phyloP scores from a whole-genome alignment of 2,113 vertebrate genomes.

The Piliocolobus tephrosceles region DNA sequence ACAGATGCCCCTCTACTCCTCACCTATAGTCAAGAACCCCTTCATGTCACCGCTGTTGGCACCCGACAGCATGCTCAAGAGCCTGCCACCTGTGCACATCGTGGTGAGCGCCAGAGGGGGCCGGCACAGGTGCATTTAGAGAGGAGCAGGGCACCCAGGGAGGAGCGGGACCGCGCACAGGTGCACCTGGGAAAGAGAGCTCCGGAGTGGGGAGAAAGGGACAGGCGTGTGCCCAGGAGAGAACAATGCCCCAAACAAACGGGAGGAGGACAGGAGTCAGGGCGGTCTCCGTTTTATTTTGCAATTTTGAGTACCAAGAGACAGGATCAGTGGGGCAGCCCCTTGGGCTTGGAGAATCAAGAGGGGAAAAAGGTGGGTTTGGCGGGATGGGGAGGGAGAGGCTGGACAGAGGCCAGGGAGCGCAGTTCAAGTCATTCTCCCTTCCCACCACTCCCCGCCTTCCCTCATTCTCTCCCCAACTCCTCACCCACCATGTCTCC shows the following conservation, averaged over 20 bases:
- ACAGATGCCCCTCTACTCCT: conserved; percentile 82
- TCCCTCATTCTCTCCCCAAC: background rate
- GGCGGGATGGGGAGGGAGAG: background rate
- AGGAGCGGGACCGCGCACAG: background rate
- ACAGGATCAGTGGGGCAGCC: background rate
- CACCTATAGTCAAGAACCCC: conserved; percentile 90
- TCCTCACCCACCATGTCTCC: background rate
- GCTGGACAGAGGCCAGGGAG: background rate
- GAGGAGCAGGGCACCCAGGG: rapidly evolving
- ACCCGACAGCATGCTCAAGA: conserved; percentile 90
- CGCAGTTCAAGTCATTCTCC: background rate
- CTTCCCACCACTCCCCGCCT: background rate
- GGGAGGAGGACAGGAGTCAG: background rate
- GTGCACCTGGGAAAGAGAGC: too few relatives aligned
- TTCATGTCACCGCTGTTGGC: conserved; percentile 94
- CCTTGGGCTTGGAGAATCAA: background rate
- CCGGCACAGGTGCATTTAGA: too few relatives aligned
- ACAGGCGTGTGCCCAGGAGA: background rate
- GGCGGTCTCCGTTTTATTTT: background rate
- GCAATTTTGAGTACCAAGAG: background rate
- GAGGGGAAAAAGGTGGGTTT: background rate
- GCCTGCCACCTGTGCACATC: conserved; percentile 82
- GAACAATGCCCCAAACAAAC: background rate
- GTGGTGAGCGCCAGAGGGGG: conserved; percentile 72
- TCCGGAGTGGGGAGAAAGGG: rapidly evolving